phyloP scores from a whole-genome alignment of 2,797 vertebrate species.

The Falco berigora region DNA sequence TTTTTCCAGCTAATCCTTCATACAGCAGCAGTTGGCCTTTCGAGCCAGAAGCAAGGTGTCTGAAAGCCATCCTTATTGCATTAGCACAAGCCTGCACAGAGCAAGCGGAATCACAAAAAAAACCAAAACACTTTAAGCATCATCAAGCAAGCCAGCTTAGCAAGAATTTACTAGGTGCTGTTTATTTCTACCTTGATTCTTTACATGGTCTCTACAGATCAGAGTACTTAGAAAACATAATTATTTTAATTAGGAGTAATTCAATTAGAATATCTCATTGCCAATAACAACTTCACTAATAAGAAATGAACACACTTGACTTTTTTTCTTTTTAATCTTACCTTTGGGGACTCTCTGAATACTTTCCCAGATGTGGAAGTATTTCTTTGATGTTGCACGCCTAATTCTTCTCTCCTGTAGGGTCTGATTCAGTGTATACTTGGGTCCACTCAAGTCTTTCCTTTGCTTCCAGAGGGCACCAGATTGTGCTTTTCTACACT shows the following conservation, averaged over 20 bases:
- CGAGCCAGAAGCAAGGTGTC: background rate
- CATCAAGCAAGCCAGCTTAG: slow-evolving; percentile 15
- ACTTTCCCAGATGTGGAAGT: slow-evolving; percentile 23
- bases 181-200: slow-evolving; percentile 63
- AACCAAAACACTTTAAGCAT: background rate
- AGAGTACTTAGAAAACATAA: slow-evolving; percentile 65
- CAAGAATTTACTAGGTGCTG: slow-evolving; percentile 46
- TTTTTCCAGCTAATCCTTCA: background rate
- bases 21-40: background rate
- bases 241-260: slow-evolving; percentile 70
- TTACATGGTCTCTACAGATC: slow-evolving; percentile 56
- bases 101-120: background rate
- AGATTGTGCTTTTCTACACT: background rate
- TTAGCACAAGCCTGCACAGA: background rate
- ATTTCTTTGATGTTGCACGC: slow-evolving; percentile 13
- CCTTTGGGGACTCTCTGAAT: slow-evolving; percentile 45
- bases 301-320: slow-evolving; percentile 60
- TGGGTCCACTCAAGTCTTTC: background rate
- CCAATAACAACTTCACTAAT: slow-evolving; percentile 64
- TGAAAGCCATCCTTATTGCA: background rate
- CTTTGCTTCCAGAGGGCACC: background rate
- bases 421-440: background rate
- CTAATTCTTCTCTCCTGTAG: slow-evolving; percentile 14
- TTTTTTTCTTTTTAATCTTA: slow-evolving; percentile 21
- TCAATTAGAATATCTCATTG: slow-evolving; percentile 65